Evolutionary conservation across 2,113 vertebrate genomes (phyloP), one percentile per base, ranked within the genome.

Genomic region (Gopherus evgoodei): DNA sequence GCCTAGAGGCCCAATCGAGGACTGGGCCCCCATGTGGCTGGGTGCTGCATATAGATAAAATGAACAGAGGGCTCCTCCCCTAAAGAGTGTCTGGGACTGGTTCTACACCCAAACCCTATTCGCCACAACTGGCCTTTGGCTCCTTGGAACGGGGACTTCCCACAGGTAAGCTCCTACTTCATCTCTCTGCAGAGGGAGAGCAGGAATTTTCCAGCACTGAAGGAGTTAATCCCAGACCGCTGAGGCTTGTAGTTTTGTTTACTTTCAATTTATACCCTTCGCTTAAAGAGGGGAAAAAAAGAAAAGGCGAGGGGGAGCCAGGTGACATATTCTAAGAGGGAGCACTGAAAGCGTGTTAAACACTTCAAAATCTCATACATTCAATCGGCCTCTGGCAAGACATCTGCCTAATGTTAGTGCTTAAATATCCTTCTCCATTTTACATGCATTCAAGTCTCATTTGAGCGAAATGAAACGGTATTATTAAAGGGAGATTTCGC

Each of bases 401-500:
- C 98, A 98, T 98, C 98, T 98, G 98, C 98, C 98, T 98, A 98
- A 98, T 98, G 98, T 98, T 98, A 98, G 98, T 97, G 98, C 98
- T 98, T 98, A 98, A 98, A 98, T 98, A 98, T 98, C 98, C 98
- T 98, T 98, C 97, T 98, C 98, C 98, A 98, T 98, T 98, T 98
- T 99, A 98, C 98, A 99, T 99, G 98, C 98, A 98, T 98, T 98
- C 98, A 98, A 98, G 98, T 99, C 98, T 99, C 98, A 98, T 99
- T 99, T 99, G 97, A 98, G 97, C 97, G 97, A 98, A 98, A 98
- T 98, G 98, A 99, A 99, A 98, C 98, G 97, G 97, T 98, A 98
- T 99, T 99, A 99, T 99, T 99, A 99, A 99, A 99, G 99, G 98
- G 98, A 99, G 98, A 99, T 99, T 99, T 99, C 98, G 98, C 98